Base-by-base conservation (phyloP, 2,888 invertebrate genomes). In the Digitonthophagus gazella region DNA sequence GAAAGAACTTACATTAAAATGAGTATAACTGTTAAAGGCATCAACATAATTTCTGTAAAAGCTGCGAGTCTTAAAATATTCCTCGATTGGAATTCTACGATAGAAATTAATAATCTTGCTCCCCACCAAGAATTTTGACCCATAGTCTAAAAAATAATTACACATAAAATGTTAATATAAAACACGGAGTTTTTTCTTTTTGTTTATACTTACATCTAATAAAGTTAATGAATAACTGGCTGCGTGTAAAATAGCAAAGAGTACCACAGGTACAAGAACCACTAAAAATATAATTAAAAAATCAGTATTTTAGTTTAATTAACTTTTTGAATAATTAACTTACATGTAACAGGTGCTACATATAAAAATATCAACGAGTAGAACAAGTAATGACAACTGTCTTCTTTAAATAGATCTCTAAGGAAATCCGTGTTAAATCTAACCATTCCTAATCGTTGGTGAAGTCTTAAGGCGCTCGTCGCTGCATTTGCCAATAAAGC, bases 371-470 rank as follows among this genome's bases (percentile, higher is more conserved):
- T 95, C 75, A 97, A 85, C 61, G 97, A 95, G 84, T 93, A 99
- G 85, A 98, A 91, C 74, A 99, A 86, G 80, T 99, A 99, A 82
- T 99, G 99, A 72, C 95, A 97, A 76, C 97, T 96, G 84, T 95
- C 95, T 83, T 99, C 98, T 18, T 91, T 82, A 77, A 96, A 86
- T 75, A 98, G 85, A 65, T 88, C 84, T 4, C 89, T 87, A 71
- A 98, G 83, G 83, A 97, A 98, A 81, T 94, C 93, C 72, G 93
- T 86, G 28, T 90, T 93, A 68, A 98, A 85, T 69, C 91, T 87
- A 76, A 97, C 92, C 72, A 89, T 86, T 15, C 97, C 96, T 75
- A 98, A 85, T 71, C 98, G 88, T 83, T 99, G 98, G 84, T 98
- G 98, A 74, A 99, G 86, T 69, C 99, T 88, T 66, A 99, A 86